Conservation (phyloP, 2,797 vertebrate genomes). For the Muraenolepis orangiensis region DNA sequence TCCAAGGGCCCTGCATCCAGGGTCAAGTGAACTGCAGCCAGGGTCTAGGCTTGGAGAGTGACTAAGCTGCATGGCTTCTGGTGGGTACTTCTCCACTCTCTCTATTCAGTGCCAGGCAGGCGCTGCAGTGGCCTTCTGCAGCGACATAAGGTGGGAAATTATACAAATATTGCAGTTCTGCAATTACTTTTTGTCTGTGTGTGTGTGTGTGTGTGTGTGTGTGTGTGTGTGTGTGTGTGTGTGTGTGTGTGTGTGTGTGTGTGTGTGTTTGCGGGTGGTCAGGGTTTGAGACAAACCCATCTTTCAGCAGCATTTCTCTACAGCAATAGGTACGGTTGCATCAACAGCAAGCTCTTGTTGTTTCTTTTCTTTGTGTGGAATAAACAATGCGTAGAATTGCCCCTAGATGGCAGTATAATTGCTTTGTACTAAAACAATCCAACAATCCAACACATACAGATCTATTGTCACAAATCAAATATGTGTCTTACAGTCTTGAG, state of each 20-base stretch:
- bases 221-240: too few species aligned
- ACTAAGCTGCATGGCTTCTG: conserved; percentile 14
- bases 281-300: background rate
- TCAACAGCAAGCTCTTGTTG: background rate
- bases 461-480: background rate
- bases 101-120: conserved; percentile 55
- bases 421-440: background rate
- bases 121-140: conserved; percentile 64
- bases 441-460: conserved; percentile 6
- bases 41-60: conserved; percentile 66
- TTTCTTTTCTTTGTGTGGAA: background rate
- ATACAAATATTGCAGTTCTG: background rate
- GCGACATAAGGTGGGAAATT: conserved; percentile 70
- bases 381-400: background rate
- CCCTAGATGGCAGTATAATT: conserved; percentile 39
- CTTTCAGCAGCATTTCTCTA: background rate
- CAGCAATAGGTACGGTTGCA: background rate
- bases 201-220: background rate
- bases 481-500: background rate
- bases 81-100: conserved; percentile 22
- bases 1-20: conserved; percentile 75
- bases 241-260: background rate
- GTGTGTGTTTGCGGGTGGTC: background rate
- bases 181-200: background rate
- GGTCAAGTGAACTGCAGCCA: conserved; percentile 41